Evolutionary conservation across 2,113 vertebrate genomes (phyloP), one percentile per base, ranked within the genome.

Genomic region (Butastur rufipennis): DNA sequence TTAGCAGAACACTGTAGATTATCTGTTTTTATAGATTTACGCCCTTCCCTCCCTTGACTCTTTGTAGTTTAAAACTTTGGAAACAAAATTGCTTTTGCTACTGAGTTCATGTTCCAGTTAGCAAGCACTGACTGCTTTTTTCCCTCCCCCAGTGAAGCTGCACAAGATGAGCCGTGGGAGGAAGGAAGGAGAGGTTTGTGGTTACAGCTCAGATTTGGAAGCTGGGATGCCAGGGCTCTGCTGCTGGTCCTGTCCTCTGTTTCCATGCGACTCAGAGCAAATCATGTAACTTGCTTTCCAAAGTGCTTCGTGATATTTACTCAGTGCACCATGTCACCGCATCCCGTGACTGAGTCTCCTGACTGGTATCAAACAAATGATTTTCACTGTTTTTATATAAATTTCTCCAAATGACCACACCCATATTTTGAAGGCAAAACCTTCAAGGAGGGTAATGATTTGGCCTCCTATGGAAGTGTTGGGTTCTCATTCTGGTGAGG

Each of bases 101-200:
- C 42, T 31, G 59, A 81, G 77, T 81, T 87, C 29, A 52, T 96
- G 97, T 97, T 95, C 77, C 80, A 92, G 59, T 94, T 81, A 79
- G 67, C 0, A 4, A 91, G 59, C 52, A 2, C 56, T 63, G 80
- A 36, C 18, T n/a, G 17, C 52, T 87, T 94, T 95, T 95, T 86
- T 27, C 91, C 77, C 55, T 93, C 58, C 84, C 73, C 85, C 68
- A 63, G 26, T 26, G 82, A 91, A 90, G 79, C 81, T 92, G 70
- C 85, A 42, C 45, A 78, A 82, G 89, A 73, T 34, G 1, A 0
- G 25, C 40, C 0, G 40, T 91, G 91, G 88, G 90, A 95, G 95
- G 93, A 93, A 91, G 75, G 83, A 92, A 94, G 61, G 95, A 81
- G 65, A 88, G 45, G 70, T 95, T 88, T 94, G 95, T 96, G 92